Evolutionary conservation across 1,140 invertebrate genomes (phyloP), one percentile per base, ranked within the genome.

Genomic region (Leptopilina boulardi): DNA sequence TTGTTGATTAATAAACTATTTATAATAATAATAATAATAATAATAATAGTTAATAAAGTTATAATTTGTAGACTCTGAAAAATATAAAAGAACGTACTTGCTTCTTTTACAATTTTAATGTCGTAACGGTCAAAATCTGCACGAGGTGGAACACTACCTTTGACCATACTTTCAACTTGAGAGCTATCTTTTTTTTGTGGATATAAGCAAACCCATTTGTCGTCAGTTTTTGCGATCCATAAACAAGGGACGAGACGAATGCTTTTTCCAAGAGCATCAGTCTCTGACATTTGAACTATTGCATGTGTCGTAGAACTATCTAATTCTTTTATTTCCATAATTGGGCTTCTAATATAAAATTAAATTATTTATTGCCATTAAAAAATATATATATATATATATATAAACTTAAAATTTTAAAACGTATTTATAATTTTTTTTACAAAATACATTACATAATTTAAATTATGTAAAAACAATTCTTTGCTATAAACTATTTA

Each of bases 111-210:
- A 66, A 66, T 66, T 66, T 30, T 30, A 34, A 66, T n/a, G 0
- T 66, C 56, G 26, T 30, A 23, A 15, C 23, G 11, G 23, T 34
- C 26, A 66, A 66, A 66, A 30, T 66, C 26, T 30, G 26, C 59
- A 13, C 59, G 59, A 34, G 59, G 59, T 30, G 59, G 59, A 26
- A 66, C 13, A 34, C 59, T 66, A 13, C 30, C 15, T 6, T 66
- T 66, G 15, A 66, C 59, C 59, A 26, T 30, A 30, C 4, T 8
- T 13, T 34, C 59, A 15, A 26, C 23, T 9, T 30, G 23, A 8
- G 59, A 11, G 26, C 15, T 66, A 30, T 66, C 59, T n/a, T 66
- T 66, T 66, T 66, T 66, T 66, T 23, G 59, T 30, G 59, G 59
- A n/a, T 34, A 66, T 15, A 66, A 66, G 11, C 59, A 66, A 30